phyloP scores from a whole-genome alignment of 2,797 vertebrate species.

The Lates japonicus region DNA sequence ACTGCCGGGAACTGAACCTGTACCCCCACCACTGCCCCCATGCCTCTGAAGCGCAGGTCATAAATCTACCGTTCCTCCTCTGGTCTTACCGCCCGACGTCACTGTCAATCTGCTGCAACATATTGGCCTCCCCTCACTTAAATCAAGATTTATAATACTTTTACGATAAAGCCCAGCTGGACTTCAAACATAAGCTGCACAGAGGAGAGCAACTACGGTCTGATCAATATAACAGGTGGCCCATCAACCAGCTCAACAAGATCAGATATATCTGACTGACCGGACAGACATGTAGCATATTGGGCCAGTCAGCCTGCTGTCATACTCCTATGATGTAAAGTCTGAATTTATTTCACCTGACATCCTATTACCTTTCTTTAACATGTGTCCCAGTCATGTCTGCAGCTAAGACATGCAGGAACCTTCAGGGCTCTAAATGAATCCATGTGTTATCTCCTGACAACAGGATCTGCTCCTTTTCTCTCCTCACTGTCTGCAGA shows the following conservation, averaged over 20 bases:
- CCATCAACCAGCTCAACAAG: conserved; percentile 63
- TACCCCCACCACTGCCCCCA: neutral
- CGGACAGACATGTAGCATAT: conserved; percentile 22
- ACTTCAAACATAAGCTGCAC: conserved; percentile 69
- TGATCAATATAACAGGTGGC: conserved; percentile 82
- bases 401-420: conserved; percentile 20
- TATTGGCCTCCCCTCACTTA: conserved; percentile 65
- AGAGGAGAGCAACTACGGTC: conserved; percentile 62
- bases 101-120: conserved; percentile 72
- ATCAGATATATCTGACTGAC: conserved; percentile 62
- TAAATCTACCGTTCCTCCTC: conserved; percentile 68
- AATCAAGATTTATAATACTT: conserved; percentile 76
- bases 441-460: conserved; percentile 33
- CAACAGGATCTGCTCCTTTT: neutral
- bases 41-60: conserved; percentile 48
- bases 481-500: neutral
- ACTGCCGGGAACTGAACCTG: conserved; percentile 46
- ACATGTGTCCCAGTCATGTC: conserved; percentile 13
- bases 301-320: conserved; percentile 37
- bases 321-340: conserved; percentile 20
- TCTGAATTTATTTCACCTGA: conserved; percentile 46
- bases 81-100: conserved; percentile 55
- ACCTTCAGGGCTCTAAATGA: conserved; percentile 39
- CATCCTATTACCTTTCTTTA: conserved; percentile 38
- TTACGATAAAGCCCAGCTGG: conserved; percentile 76